Evolutionary conservation across 23 tunicate genomes (phyloP).

Genomic region (Trididemnum nubilum): DNA sequence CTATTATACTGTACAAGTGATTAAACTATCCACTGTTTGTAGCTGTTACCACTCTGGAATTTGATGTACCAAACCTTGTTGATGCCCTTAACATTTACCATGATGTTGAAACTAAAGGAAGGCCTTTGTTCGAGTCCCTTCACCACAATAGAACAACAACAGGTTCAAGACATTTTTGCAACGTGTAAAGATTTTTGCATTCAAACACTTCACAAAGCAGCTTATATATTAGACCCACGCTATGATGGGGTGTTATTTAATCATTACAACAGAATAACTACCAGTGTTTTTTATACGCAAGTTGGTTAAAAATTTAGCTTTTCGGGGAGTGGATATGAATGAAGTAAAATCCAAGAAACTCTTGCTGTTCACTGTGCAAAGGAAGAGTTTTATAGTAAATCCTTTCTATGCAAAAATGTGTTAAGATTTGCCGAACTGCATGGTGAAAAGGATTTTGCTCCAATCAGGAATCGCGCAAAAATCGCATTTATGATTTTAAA

Average conservation of each 20-base stretch:
- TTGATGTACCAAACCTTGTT: not conserved
- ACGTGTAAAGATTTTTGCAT: not conserved
- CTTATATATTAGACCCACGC: not conserved
- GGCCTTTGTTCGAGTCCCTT: conserved; percentile 1
- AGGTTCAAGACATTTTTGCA: not conserved
- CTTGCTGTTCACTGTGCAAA: conserved; percentile 3
- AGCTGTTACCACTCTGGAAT: not conserved
- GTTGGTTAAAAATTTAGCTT: too few species aligned
- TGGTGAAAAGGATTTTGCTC: conserved; percentile 11
- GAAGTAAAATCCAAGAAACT: conserved; percentile 10
- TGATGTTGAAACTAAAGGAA: not conserved
- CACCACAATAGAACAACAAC: not conserved
- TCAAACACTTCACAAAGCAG: not conserved
- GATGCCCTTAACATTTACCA: not conserved
- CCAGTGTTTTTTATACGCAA: conserved; percentile 5
- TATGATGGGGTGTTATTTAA: not conserved
- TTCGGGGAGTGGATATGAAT: not conserved
- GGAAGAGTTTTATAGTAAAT: conserved; percentile 10
- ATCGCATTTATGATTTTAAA: not conserved
- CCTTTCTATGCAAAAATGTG: not conserved
- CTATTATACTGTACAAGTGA: too few species aligned
- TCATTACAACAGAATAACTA: not conserved
- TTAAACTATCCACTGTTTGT: conserved; percentile 7
- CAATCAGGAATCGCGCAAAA: not conserved
- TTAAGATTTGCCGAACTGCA: not conserved